These are phyloP conservation scores for Protonemura montana DNA, from an alignment of 2,888 invertebrate genomes.

Conservation along the genomic window DNA sequence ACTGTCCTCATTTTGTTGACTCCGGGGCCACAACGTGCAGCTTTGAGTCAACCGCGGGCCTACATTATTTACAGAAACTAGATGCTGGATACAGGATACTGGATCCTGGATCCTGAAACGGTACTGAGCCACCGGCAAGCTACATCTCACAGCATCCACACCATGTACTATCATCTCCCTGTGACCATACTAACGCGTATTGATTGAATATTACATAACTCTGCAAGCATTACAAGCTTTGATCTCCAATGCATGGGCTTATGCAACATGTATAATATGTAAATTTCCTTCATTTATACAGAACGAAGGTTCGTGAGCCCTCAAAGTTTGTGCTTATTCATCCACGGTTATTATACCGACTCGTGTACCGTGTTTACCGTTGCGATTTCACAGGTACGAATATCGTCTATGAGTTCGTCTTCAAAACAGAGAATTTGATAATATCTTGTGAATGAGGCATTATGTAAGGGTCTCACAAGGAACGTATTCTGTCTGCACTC, in stretches of 20 bases:
- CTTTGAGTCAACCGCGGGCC: neutral
- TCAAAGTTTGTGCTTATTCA: neutral
- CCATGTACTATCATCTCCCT: neutral
- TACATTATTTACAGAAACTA: neutral
- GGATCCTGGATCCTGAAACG: neutral
- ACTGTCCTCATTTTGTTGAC: neutral
- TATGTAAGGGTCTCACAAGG: neutral
- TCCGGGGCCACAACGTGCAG: neutral
- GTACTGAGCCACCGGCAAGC: neutral
- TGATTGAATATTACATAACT: conserved; percentile 22
- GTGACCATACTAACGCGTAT: conserved; percentile 3
- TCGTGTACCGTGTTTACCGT: neutral
- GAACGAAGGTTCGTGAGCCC: neutral
- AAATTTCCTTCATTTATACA: conserved; percentile 7
- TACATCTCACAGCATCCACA: neutral
- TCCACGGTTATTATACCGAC: neutral
- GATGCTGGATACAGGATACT: neutral
- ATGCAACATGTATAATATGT: conserved; percentile 22
- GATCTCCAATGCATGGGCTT: conserved; percentile 27
- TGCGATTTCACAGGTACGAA: neutral
- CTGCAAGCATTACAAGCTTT: neutral
- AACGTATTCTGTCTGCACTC: too few relatives aligned
- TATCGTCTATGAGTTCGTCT: neutral
- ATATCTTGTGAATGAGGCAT: neutral
- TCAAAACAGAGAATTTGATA: neutral